Conservation (phyloP, 2,113 vertebrate genomes). For the Phoenicopterus ruber region DNA sequence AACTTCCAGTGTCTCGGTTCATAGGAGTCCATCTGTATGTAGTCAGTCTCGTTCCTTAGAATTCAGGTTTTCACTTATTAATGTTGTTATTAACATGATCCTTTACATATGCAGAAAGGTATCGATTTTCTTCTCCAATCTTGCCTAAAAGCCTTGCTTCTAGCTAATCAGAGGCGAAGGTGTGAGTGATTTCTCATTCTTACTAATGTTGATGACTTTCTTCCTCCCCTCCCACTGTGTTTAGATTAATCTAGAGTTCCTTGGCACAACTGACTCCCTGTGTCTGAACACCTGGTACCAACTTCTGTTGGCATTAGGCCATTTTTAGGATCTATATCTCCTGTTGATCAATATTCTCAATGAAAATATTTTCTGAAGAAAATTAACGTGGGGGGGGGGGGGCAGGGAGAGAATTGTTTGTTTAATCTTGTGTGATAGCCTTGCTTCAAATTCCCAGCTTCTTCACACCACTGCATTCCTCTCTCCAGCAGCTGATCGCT, state of each 20-base stretch:
- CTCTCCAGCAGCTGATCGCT: fast-evolving
- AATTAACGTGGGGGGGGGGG: fast-evolving
- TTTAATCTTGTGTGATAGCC: not conserved
- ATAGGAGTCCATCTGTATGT: not conserved
- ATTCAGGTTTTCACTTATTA: not conserved
- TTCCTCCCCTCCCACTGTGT: not conserved
- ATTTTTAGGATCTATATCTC: not conserved
- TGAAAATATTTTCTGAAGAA: not conserved
- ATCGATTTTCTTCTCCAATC: not conserved
- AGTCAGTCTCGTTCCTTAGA: not conserved
- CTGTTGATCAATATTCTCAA: not conserved
- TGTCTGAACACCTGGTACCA: not conserved
- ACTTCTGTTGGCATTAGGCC: not conserved
- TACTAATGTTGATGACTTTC: not conserved
- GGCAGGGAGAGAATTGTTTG: no score
- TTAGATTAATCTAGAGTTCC: not conserved
- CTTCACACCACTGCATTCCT: not conserved
- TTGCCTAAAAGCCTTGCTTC: not conserved
- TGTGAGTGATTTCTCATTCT: not conserved
- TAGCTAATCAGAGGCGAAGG: not conserved
- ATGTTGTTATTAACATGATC: not conserved
- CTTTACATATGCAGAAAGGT: not conserved
- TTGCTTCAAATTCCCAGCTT: not conserved
- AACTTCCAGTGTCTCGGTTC: not conserved
- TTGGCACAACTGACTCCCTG: not conserved